Conservation (phyloP, 2,113 vertebrate species). For the Neodontobutis hainanensis region DNA sequence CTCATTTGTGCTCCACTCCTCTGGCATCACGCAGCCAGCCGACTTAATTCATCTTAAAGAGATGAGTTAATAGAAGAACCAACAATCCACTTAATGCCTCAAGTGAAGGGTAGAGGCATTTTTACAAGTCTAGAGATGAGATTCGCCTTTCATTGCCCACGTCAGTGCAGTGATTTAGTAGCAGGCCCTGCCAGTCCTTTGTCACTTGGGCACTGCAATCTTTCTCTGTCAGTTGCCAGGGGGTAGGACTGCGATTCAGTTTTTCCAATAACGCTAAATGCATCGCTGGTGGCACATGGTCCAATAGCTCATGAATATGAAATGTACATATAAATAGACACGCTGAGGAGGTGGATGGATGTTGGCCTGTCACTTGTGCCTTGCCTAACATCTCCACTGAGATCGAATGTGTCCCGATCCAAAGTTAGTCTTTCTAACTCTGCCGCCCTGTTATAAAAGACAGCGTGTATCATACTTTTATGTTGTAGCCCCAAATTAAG, state of each 20-base stretch:
- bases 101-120: conserved; percentile 70
- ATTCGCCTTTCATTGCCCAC: conserved; percentile 64
- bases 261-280: conserved; percentile 81
- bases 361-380: conserved; percentile 73
- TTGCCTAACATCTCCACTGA: conserved; percentile 73
- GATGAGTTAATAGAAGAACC: conserved; percentile 69
- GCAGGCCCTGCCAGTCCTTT: conserved; percentile 70
- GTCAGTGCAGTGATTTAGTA: conserved; percentile 76
- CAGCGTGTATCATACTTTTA: conserved; percentile 14
- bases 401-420: conserved; percentile 56
- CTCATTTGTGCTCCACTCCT: conserved; percentile 32
- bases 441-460: background rate
- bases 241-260: conserved; percentile 69
- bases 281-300: conserved; percentile 67
- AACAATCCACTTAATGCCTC: conserved; percentile 75
- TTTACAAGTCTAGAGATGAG: conserved; percentile 72
- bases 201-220: conserved; percentile 78
- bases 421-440: conserved; percentile 26
- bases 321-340: conserved; percentile 79
- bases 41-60: conserved; percentile 54
- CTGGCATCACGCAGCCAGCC: conserved; percentile 9
- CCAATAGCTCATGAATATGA: conserved; percentile 81
- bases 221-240: conserved; percentile 78
- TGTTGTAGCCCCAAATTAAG: conserved; percentile 43
- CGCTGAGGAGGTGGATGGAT: conserved; percentile 77